A percentile compares a stretch with the other conserved stretches of the same genome.
Evolutionary conservation across 2,113 vertebrate genomes (phyloP).

Genomic region (Girardinichthys multiradiatus): DNA sequence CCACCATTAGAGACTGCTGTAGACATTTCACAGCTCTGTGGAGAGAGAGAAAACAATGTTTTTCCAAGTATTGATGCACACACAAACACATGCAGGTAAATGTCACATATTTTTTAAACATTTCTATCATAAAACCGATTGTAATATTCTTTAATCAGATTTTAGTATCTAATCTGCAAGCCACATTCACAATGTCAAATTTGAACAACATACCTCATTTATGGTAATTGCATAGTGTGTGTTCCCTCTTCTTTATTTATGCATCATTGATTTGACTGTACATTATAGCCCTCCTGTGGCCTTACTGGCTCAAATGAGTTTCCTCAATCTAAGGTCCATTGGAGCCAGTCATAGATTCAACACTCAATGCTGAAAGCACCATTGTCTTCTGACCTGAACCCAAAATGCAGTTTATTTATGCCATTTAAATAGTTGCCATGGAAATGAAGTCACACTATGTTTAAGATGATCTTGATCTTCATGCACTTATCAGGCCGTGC

Average conservation of each 20-base stretch:
- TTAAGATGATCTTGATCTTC: constrained; percentile 72
- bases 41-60: constrained; percentile 49
- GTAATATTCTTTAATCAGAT: neutral
- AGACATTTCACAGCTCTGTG: constrained; percentile 59
- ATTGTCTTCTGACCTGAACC: constrained; percentile 48
- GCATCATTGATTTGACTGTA: constrained; percentile 25
- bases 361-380: constrained; percentile 52
- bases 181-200: constrained; percentile 5
- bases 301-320: constrained; percentile 50
- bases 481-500: constrained; percentile 66
- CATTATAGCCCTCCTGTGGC: constrained; percentile 25
- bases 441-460: constrained; percentile 70
- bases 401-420: constrained; percentile 63
- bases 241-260: constrained; percentile 16
- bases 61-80: constrained; percentile 27
- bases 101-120: neutral
- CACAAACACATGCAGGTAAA: constrained; percentile 18
- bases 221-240: constrained; percentile 14
- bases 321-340: constrained; percentile 57
- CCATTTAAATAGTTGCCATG: constrained; percentile 71
- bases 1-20: constrained; percentile 41
- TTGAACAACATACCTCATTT: constrained; percentile 25
- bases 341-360: constrained; percentile 72
- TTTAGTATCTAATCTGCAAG: neutral
- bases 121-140: neutral